Base-by-base conservation (phyloP, 2,888 invertebrate genomes). In the Opisthograptis luteolata region DNA sequence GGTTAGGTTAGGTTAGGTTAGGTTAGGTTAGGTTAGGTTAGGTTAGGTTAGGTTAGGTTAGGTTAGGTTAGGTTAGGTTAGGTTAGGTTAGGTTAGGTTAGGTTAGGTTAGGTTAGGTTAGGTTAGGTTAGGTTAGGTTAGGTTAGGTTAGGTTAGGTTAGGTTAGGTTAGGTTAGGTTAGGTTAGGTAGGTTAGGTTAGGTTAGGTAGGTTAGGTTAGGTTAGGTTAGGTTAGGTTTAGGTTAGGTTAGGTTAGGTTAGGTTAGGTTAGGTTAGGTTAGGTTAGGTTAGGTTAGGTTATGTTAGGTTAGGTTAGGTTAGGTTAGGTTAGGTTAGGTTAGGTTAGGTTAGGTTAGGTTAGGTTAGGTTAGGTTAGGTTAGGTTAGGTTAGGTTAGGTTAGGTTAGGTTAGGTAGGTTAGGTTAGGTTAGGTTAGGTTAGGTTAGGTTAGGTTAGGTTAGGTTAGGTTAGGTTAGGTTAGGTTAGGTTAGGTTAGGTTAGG, bases 251-350 rank as follows among this genome's bases (percentile, higher is more conserved):
- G 51, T 45, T 48, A 48, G 47, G 48, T 48, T 48, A 54, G 45
- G 48, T 48, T 48, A 49, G 49, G 48, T 48, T 45, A 45, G 48
- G 48, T 48, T 48, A 44, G 48, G 48, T 45, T 54, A 48, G 54
- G 48, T 48, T 45, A 45, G 37, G 41, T 42, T 42, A 41, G 37
- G 41, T 37, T 37, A 46, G 37, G 37, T 42, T 44, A 48, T 36
- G 48, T 48, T 44, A 44, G 43, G 50, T 50, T 44, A 44, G 43
- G 44, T 44, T 50, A 49, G 48, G 48, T 49, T 49, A 49, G 48
- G 48, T 49, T 49, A 49, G 48, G 48, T 49, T 49, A 49, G 48
- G 48, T 49, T 49, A 49, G 48, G 48, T 49, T 49, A 49, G 48
- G 48, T 49, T 48, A 49, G 48, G 48, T 49, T 49, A 49, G 48